Evolutionary conservation across 2,888 invertebrate genomes (phyloP).

Genomic region (Spilarctia lutea): DNA sequence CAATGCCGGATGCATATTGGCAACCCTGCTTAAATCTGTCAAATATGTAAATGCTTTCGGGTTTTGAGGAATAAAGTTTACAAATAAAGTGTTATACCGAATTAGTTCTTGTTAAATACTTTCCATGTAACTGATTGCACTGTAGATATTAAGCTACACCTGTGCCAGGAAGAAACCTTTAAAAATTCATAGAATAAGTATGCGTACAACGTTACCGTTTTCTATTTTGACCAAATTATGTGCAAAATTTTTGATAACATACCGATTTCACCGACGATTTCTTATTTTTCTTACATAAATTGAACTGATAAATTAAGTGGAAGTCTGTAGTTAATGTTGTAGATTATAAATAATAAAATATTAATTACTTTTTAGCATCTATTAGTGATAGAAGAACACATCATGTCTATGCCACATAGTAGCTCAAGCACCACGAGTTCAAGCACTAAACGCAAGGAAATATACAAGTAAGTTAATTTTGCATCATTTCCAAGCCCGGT

Average conservation of each 20-base stretch:
- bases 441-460: conserved; percentile 84
- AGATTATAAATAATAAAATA: neutral
- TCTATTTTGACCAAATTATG: conserved; percentile 23
- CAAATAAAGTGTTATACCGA: conserved; percentile 37
- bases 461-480: conserved; percentile 77
- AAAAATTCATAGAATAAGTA: conserved; percentile 27
- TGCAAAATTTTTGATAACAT: conserved; percentile 24
- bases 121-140: conserved; percentile 1
- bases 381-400: conserved; percentile 37
- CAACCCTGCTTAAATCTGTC: conserved; percentile 23
- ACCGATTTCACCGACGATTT: neutral
- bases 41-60: conserved; percentile 52
- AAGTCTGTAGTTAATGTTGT: neutral
- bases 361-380: conserved; percentile 27
- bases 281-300: neutral
- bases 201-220: conserved; percentile 26
- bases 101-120: conserved; percentile 27
- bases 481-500: neutral
- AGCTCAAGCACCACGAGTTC: conserved; percentile 82
- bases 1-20: neutral
- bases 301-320: neutral
- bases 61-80: conserved; percentile 34
- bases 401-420: conserved; percentile 84
- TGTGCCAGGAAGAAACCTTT: conserved; percentile 10
- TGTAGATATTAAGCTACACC: conserved; percentile 20